phyloP scores from a whole-genome alignment of 2,888 invertebrate genomes.

The Volucella inanis region DNA sequence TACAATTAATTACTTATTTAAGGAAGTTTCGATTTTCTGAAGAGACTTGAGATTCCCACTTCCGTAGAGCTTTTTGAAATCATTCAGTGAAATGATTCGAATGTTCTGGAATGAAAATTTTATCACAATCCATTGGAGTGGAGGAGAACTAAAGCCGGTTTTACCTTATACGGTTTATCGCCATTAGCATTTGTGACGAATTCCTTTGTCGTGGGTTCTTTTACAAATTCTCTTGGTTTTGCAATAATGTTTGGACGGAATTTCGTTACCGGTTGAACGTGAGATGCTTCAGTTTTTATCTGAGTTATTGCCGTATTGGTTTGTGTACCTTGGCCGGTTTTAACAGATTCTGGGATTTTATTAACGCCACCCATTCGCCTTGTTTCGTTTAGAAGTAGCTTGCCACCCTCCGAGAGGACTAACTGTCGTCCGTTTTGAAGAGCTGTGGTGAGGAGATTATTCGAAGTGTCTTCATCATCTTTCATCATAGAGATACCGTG shows the following conservation, averaged over 20 bases:
- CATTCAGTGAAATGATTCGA: slow-evolving; percentile 82
- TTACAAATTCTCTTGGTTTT: slow-evolving; percentile 75
- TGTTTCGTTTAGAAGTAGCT: slow-evolving; percentile 87
- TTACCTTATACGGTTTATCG: slow-evolving; percentile 58
- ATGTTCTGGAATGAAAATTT: slow-evolving; percentile 78
- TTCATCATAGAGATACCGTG: slow-evolving; percentile 95
- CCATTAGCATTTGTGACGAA: slow-evolving; percentile 39
- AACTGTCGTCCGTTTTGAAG: slow-evolving; percentile 94
- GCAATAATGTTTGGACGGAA: slow-evolving; percentile 76
- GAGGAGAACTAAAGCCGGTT: slow-evolving; percentile 3
- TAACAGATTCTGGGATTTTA: slow-evolving; percentile 61
- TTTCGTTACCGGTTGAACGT: slow-evolving; percentile 62
- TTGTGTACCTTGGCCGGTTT: slow-evolving; percentile 67
- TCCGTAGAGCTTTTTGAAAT: slow-evolving; percentile 82
- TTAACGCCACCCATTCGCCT: slow-evolving; percentile 51
- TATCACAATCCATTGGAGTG: neutral
- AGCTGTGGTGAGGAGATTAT: slow-evolving; percentile 89
- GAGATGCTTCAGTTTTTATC: slow-evolving; percentile 47
- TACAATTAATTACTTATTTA: slow-evolving; percentile 67
- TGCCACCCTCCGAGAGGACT: slow-evolving; percentile 92
- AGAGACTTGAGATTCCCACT: slow-evolving; percentile 79
- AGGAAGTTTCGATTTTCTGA: slow-evolving; percentile 79
- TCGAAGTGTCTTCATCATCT: slow-evolving; percentile 89
- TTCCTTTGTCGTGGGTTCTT: slow-evolving; percentile 70
- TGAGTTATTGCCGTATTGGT: slow-evolving; percentile 61